Evolutionary conservation across 1,140 invertebrate genomes (phyloP), one percentile per base, ranked within the genome.

Genomic region (Pomacea maculata): DNA sequence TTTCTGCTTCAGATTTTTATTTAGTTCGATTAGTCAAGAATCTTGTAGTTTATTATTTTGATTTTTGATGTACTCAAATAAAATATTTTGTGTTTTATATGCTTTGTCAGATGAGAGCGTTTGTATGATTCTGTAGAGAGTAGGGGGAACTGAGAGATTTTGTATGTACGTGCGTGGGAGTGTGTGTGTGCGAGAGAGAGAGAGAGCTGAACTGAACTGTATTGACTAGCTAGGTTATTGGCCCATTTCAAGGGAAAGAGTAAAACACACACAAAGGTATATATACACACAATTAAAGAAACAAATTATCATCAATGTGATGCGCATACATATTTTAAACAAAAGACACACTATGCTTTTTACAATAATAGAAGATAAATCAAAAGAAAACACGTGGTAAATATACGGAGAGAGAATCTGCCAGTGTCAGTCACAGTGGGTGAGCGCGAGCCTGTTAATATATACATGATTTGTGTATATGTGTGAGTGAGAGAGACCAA

Each of bases 131-230:
- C 2, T 65, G 64, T 65, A 65, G 64, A 7, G 64, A 71, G 45
- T 71, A 71, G 45, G 45, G 68, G 25, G 15, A 71, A 19, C 45
- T 71, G 21, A 2, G 11, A 29, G 70, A 29, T n/a, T 71, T n/a
- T 71, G 70, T 71, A 45, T 71, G 70, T 71, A n/a, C 45, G 70
- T 71, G 70, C 25, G 70, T 71, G 70, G 11, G 70, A 15, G 70
- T n/a, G 70, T 71, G 70, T 71, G 70, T 71, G 70, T 71, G 70
- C 34, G 70, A 34, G 70, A 15, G 70, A 29, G 70, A 29, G n/a
- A 29, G 19, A 21, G 19, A 15, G 11, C 4, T 45, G 7, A n/a
- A 71, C 17, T n/a, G 64, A 65, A 65, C 64, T 19, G 1, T n/a
- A 25, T 25, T 25, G 25, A 25, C 25, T 25, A 25, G 25, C 25